Base-by-base conservation (phyloP, 2,888 invertebrate species). In the Acanthosepion pharaonis region DNA sequence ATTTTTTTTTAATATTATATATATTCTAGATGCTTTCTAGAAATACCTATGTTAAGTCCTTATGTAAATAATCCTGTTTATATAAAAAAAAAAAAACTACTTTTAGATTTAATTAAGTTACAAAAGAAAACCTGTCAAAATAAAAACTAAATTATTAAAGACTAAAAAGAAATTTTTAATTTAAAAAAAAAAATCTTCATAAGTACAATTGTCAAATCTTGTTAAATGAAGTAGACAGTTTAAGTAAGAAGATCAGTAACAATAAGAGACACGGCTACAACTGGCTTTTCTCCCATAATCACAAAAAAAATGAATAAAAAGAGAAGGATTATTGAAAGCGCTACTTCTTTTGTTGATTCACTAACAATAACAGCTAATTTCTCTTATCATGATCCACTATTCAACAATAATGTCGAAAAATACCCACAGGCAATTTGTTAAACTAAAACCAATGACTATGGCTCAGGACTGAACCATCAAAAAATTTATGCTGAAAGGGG, bases 381-480 rank as follows among this genome's bases (percentile, higher is more conserved):
- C 78, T 78, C n/a, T n/a, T n/a, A 33, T 78, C 78, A 78, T 78
- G n/a, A 33, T 78, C n/a, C 15, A n/a, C 78, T 6, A 25, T 25
- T 28, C 28, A 64, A 51, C 59, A 59, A 59, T 59, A 59, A 59
- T 3, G n/a, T n/a, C 4, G n/a, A 11, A n/a, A 78, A 78, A 78
- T 78, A 78, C 78, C 78, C 78, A 78, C n/a, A 78, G 78, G 78
- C 78, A 78, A 15, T 78, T 78, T 78, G 78, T n/a, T n/a, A 78
- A 18, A 78, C 59, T 59, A 59, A 59, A 25, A 33, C 78, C n/a
- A 78, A 78, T 78, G 78, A 78, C 78, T 15, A 78, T 9, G 4
- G 33, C 33, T 78, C 78, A n/a, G 8, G 78, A 78, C 2, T 78
- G 78, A 11, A 78, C 78, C 5, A 18, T 11, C n/a, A 78, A 78